These are phyloP conservation scores for Crypturellus tataupa DNA, from an alignment of 2,797 vertebrate species.

Conservation along the genomic window DNA sequence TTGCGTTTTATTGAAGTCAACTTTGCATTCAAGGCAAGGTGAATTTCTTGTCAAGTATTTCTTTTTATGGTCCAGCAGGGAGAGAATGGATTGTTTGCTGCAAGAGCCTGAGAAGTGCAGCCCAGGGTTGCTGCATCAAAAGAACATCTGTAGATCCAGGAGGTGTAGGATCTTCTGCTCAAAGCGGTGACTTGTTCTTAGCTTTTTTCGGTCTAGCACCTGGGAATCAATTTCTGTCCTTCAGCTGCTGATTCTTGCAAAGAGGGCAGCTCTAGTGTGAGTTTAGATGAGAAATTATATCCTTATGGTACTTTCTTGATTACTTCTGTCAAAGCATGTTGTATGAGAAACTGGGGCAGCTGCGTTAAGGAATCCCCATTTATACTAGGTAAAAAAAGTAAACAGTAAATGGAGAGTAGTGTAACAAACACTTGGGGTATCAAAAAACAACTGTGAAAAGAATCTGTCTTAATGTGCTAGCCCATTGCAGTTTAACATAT, in stretches of 20 bases:
- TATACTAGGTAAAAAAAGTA: conserved; percentile 81
- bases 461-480: conserved; percentile 87
- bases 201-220: not conserved
- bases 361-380: conserved; percentile 83
- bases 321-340: conserved; percentile 53
- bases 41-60: not conserved
- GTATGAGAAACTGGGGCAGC: conserved; percentile 78
- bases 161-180: not conserved
- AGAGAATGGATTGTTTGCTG: not conserved
- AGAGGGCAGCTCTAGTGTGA: not conserved
- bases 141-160: not conserved
- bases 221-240: not conserved
- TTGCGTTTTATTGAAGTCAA: not conserved
- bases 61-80: not conserved
- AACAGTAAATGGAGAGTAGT: conserved; percentile 86
- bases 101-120: not conserved
- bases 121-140: not conserved
- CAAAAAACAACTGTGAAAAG: conserved; percentile 85
- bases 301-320: conserved; percentile 49
- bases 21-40: not conserved
- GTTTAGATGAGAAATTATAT: conserved; percentile 42
- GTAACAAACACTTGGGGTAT: conserved; percentile 89
- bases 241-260: conserved; percentile 20
- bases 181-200: not conserved
- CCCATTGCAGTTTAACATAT: conserved; percentile 87